phyloP scores from a whole-genome alignment of 2,113 vertebrate species.

The Macrotis lagotis region DNA sequence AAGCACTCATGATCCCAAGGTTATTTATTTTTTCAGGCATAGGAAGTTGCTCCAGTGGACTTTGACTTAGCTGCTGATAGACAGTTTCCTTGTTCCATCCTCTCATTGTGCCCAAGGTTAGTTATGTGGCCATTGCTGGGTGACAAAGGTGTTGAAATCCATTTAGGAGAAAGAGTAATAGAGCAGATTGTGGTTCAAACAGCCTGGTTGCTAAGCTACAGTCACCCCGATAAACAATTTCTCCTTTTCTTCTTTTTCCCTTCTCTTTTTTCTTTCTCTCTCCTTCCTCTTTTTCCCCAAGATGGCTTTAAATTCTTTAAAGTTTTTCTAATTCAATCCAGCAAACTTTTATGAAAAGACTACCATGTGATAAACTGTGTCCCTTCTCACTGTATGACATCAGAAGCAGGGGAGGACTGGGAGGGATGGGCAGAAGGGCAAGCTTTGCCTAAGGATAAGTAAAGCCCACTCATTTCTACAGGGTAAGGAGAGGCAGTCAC shows the following conservation, averaged over 20 bases:
- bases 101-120: constrained; percentile 28
- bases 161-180: constrained; percentile 9
- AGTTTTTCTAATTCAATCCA: neutral
- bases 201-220: neutral
- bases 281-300: neutral
- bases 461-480: no score
- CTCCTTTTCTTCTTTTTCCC: neutral
- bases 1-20: constrained; percentile 35
- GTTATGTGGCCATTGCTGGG: constrained; percentile 59
- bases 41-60: constrained; percentile 71
- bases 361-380: neutral
- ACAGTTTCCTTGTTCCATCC: constrained; percentile 60
- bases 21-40: constrained; percentile 72
- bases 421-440: neutral
- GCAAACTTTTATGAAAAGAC: neutral
- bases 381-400: no score
- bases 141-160: constrained; percentile 61
- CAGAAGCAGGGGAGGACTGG: neutral
- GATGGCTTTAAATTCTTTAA: neutral
- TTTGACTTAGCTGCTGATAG: constrained; percentile 70
- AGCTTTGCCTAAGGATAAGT: neutral
- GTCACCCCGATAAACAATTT: neutral
- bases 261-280: neutral
- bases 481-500: no score
- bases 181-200: neutral